These are phyloP conservation scores for Apomyelois bistriatella DNA, from an alignment of 2,888 invertebrate genomes.

Conservation along the genomic window DNA sequence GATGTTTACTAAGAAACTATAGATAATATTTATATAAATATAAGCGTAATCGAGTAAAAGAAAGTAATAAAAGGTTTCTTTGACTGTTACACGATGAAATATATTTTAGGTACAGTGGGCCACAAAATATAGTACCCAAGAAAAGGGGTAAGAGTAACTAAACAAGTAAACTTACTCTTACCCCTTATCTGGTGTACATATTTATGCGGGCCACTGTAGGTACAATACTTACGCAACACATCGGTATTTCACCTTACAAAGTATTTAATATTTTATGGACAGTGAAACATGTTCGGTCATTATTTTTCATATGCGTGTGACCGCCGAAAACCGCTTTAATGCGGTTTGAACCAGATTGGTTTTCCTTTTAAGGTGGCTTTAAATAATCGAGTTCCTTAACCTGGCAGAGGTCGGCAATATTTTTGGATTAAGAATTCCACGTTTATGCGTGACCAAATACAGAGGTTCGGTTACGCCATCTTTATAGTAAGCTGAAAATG, in stretches of 20 bases:
- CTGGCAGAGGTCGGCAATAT: conserved; percentile 3
- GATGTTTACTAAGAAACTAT: too few relatives aligned
- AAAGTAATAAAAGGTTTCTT: too few relatives aligned
- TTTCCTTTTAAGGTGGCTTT: conserved; percentile 8
- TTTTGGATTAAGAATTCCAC: neutral
- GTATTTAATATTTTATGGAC: neutral
- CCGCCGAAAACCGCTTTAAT: neutral
- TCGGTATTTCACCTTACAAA: neutral
- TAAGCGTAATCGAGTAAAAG: too few relatives aligned
- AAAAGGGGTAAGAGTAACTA: too few relatives aligned
- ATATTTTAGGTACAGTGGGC: too few relatives aligned
- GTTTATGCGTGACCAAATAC: neutral
- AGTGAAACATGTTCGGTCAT: conserved; percentile 8
- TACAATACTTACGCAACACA: neutral
- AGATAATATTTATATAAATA: too few relatives aligned
- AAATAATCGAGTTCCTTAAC: conserved; percentile 1
- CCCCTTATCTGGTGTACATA: too few relatives aligned
- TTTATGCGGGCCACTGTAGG: too few relatives aligned
- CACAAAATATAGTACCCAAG: too few relatives aligned
- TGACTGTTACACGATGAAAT: too few relatives aligned
- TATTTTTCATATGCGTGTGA: neutral
- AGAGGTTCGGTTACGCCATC: neutral
- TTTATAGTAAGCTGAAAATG: neutral
- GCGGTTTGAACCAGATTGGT: conserved; percentile 9
- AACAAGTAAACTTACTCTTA: too few relatives aligned